Base-by-base conservation (phyloP, 2,888 invertebrate species). In the Apamea sordens region DNA sequence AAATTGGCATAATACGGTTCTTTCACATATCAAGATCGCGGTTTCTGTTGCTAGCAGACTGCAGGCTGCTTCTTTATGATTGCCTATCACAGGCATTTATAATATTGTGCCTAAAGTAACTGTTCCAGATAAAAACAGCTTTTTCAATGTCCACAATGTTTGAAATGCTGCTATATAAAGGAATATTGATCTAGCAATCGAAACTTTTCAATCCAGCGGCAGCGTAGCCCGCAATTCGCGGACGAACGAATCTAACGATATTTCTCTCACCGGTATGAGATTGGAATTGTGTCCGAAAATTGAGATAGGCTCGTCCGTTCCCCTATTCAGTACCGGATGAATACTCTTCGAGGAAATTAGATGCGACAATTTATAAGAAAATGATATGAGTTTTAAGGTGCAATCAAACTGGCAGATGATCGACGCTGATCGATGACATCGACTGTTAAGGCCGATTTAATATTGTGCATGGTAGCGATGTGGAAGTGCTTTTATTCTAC, bases 231-330 rank as follows among this genome's bases (percentile, higher is more conserved):
- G 47, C 24, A 64, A 65, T 61, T 74, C 28, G 10, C 44, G 41
- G 53, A 61, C 24, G 28, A 65, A 72, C 18, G 32, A 72, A 56
- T 50, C 21, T 50, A 50, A 61, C 74, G 4, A 85, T 68, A 82
- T 69, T 82, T 81, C 67, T 81, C 72, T 47, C 18, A 61, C 61
- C 13, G 61, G 28, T 41, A 64, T 50, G 70, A 24, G 24, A 59
- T 64, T 53, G 67, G 74, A 72, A 73, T 64, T 69, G 59, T 69
- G 63, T 61, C 53, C 61, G 56, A 64, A 81, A 81, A 73, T 53
- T 53, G 32, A 84, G 59, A 77, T 41, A 74, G 28, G 50, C 61
- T 36, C 61, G 61, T n/a, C 47, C 47, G 47, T 3, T 47, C 44
- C 53, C 44, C 65, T 73, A 72, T 85, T 47, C 74, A 82, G 44